A percentile compares a stretch with the other conserved stretches of the same genome.
Evolutionary conservation across 2,113 vertebrate species (phyloP).

Genomic region (Australoheros scitulus): DNA sequence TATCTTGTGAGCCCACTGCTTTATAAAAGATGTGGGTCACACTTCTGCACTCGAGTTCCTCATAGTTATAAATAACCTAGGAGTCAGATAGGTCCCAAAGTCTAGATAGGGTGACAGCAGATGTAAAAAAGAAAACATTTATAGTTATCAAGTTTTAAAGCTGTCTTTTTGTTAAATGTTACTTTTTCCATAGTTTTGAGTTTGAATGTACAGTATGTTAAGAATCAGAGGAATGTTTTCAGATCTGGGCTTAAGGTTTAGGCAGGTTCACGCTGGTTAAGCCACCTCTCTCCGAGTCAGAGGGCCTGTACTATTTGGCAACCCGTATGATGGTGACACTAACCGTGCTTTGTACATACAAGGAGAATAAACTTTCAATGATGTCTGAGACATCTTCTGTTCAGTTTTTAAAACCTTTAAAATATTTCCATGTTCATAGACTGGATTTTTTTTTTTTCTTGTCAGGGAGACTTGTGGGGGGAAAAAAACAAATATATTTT

Average conservation of each 20-base stretch:
- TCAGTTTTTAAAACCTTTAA: too few species aligned
- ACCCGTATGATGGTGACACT: background rate
- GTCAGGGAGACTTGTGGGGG: background rate
- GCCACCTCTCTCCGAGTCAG: background rate
- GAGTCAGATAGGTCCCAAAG: background rate
- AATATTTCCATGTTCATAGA: too few species aligned
- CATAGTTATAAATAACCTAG: background rate
- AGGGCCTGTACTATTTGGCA: too few species aligned
- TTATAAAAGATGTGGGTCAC: background rate
- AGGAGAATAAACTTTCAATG: background rate
- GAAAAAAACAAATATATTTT: background rate
- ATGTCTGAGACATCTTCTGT: too few species aligned
- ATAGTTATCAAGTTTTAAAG: too few species aligned
- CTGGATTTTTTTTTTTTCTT: background rate
- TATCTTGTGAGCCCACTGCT: background rate
- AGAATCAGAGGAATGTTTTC: background rate
- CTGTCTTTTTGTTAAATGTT: background rate
- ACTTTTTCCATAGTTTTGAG: too few species aligned
- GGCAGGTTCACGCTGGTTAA: background rate
- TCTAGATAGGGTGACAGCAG: background rate
- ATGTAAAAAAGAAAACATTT: background rate
- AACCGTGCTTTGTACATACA: background rate
- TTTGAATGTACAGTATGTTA: too few species aligned
- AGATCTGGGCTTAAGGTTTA: too few species aligned
- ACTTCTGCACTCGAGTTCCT: background rate